phyloP scores from a whole-genome alignment of 1,140 invertebrate genomes.

The Drosophila melanica region DNA sequence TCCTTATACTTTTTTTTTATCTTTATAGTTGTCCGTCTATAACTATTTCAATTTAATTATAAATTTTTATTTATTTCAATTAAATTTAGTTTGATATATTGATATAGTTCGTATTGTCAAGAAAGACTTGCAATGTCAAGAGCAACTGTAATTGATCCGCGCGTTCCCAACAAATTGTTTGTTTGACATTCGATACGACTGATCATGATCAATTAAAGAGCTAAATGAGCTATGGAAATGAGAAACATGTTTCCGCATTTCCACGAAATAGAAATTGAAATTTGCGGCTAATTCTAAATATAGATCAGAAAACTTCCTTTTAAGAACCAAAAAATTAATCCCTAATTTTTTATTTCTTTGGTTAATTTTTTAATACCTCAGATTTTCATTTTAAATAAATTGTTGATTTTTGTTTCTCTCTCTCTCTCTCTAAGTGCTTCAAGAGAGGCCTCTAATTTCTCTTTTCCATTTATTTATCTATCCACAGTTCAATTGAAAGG shows the following conservation, averaged over 20 bases:
- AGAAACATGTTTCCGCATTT: conserved; percentile 28
- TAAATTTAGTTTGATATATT: not conserved
- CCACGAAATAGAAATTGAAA: not conserved
- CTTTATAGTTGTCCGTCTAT: no score
- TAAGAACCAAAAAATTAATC: no score
- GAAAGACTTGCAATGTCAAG: conserved; percentile 57
- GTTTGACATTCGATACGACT: conserved; percentile 62
- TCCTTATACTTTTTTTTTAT: no score
- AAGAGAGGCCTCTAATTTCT: not conserved
- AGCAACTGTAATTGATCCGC: conserved; percentile 44
- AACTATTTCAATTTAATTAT: no score
- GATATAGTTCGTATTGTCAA: not conserved
- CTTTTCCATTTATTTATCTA: no score
- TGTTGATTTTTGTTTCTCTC: no score
- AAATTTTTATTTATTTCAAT: not conserved
- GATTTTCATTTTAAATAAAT: no score
- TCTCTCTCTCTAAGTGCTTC: no score
- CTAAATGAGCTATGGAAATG: conserved; percentile 16
- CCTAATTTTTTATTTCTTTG: no score
- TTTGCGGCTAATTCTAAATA: no score
- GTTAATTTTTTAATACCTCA: no score
- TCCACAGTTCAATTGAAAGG: not conserved
- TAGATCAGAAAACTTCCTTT: no score
- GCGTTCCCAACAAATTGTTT: not conserved
- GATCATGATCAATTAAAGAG: conserved; percentile 54